Conservation (phyloP, 2,113 vertebrate species). For the Eleginops maclovinus region DNA sequence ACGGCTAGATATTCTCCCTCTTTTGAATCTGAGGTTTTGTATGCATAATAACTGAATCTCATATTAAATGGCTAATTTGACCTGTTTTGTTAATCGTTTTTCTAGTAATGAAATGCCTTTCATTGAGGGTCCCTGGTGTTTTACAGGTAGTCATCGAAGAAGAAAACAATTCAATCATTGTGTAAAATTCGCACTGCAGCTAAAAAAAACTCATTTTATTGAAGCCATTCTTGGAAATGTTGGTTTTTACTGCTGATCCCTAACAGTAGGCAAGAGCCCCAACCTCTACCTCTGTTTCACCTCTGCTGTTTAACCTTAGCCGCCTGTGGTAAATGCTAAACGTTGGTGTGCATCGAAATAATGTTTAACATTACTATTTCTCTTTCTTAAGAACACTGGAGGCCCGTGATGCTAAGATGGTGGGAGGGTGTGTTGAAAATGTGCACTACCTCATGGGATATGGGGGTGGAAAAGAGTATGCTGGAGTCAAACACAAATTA, state of each 20-base stretch:
- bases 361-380: constrained; percentile 60
- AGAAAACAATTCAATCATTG: constrained; percentile 6
- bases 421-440: constrained; percentile 50
- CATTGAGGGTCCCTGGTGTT: constrained; percentile 40
- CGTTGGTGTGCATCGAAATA: constrained; percentile 59
- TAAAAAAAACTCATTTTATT: constrained; percentile 35
- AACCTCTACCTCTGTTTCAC: constrained; percentile 34
- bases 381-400: constrained; percentile 46
- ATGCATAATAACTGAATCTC: constrained; percentile 60
- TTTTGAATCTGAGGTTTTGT: constrained; percentile 46
- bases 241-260: constrained; percentile 23
- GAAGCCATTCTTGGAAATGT: constrained; percentile 11
- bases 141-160: constrained; percentile 52
- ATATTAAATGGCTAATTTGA: constrained; percentile 61
- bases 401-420: constrained; percentile 40
- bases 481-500: constrained; percentile 78
- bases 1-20: constrained; percentile 37
- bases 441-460: constrained; percentile 52
- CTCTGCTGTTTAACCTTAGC: constrained; percentile 45
- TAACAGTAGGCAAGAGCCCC: constrained; percentile 30
- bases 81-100: constrained; percentile 56
- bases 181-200: constrained; percentile 42
- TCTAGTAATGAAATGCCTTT: constrained; percentile 62
- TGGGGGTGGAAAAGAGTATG: constrained; percentile 56
- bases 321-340: constrained; percentile 27